phyloP scores from a whole-genome alignment of 2,113 vertebrate genomes.

The Proterorhinus semilunaris region DNA sequence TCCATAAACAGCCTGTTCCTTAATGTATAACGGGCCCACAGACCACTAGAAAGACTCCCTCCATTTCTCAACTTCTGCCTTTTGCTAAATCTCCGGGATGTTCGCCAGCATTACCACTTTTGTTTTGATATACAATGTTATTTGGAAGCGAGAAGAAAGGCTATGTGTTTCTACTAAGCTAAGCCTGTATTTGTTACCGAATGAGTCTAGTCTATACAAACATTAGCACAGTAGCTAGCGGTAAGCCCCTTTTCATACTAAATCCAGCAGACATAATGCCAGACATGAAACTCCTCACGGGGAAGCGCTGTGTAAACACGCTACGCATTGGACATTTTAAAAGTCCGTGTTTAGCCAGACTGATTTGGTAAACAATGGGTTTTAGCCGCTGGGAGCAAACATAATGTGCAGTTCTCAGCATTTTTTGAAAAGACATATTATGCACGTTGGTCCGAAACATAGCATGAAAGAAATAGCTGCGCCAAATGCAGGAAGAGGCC shows the following conservation, averaged over 20 bases:
- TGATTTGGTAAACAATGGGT: slow-evolving; percentile 59
- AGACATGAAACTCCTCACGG: slow-evolving; percentile 37
- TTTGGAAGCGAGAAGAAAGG: slow-evolving; percentile 29
- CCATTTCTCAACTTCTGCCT: slow-evolving; percentile 8
- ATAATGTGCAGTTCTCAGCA: slow-evolving; percentile 48
- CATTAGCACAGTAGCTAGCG: slow-evolving; percentile 25
- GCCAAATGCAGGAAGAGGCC: slow-evolving; percentile 44
- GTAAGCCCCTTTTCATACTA: slow-evolving; percentile 28
- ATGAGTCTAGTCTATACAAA: slow-evolving; percentile 25
- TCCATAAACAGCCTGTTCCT: slow-evolving; percentile 15
- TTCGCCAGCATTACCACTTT: slow-evolving; percentile 22
- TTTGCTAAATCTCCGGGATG: slow-evolving; percentile 21
- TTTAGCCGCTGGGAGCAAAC: slow-evolving; percentile 55
- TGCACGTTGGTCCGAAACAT: slow-evolving; percentile 12
- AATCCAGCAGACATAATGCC: slow-evolving; percentile 27
- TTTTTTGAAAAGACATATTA: slow-evolving; percentile 45
- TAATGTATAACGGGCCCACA: slow-evolving; percentile 9
- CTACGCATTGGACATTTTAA: slow-evolving; percentile 56
- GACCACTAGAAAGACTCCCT: slow-evolving; percentile 17
- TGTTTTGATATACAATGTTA: slow-evolving; percentile 30
- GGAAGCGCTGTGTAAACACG: slow-evolving; percentile 46
- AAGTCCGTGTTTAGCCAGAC: slow-evolving; percentile 50
- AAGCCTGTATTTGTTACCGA: slow-evolving; percentile 20
- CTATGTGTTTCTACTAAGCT: slow-evolving; percentile 17
- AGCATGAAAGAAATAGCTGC: slow-evolving; percentile 43